Conservation (phyloP, 2,888 invertebrate species). For the Ichneumon xanthorius region DNA sequence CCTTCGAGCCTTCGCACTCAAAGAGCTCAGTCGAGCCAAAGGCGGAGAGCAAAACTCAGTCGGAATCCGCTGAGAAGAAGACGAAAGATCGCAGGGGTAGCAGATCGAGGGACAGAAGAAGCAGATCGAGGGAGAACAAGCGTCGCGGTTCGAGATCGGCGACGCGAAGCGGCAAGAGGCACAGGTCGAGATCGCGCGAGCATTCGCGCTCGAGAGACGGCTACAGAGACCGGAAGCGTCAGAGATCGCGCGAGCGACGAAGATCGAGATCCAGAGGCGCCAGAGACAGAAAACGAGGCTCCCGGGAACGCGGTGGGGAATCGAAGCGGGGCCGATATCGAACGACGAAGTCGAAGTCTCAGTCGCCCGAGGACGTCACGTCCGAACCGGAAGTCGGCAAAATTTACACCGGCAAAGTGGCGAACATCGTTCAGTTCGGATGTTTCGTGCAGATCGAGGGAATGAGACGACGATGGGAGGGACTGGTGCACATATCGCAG, state of each 20-base stretch:
- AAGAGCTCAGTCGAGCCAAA: slow-evolving; percentile 70
- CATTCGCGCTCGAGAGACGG: slow-evolving; percentile 63
- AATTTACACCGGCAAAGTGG: slow-evolving; percentile 97
- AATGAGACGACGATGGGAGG: slow-evolving; percentile 95
- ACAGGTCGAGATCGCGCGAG: slow-evolving; percentile 72
- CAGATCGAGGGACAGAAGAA: slow-evolving; percentile 72
- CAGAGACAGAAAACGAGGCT: slow-evolving; percentile 69
- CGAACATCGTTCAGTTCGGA: slow-evolving; percentile 98
- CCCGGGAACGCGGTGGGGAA: slow-evolving; percentile 74
- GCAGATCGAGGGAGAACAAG: slow-evolving; percentile 67
- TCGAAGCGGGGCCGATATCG: slow-evolving; percentile 73
- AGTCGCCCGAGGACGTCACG: slow-evolving; percentile 85
- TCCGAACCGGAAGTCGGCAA: slow-evolving; percentile 93
- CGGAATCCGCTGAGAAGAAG: slow-evolving; percentile 78
- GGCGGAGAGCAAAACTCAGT: slow-evolving; percentile 63
- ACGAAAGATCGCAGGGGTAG: slow-evolving; percentile 75
- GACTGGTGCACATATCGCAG: slow-evolving; percentile 98
- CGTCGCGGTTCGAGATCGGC: slow-evolving; percentile 62
- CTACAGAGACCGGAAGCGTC: slow-evolving; percentile 59
- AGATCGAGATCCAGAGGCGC: slow-evolving; percentile 70
- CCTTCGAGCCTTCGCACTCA: slow-evolving; percentile 90
- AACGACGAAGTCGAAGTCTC: slow-evolving; percentile 78
- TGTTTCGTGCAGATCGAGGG: slow-evolving; percentile 99
- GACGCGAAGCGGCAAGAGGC: slow-evolving; percentile 65
- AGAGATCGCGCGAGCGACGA: slow-evolving; percentile 67